These are phyloP conservation scores for Diuraphis noxia DNA, from an alignment of 1,140 invertebrate genomes.

Conservation along the genomic window DNA sequence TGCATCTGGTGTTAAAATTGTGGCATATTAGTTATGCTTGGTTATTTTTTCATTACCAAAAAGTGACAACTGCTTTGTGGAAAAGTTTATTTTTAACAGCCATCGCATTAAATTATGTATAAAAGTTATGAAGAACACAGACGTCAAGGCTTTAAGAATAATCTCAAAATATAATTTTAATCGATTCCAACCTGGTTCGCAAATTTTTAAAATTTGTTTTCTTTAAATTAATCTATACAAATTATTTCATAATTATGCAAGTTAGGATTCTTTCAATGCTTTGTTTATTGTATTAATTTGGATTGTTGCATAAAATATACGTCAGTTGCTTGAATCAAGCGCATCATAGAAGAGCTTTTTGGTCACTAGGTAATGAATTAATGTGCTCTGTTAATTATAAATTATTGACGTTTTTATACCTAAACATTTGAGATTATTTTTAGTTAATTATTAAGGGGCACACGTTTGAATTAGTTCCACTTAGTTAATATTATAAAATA, in stretches of 20 bases:
- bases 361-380: too few relatives aligned
- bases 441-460: not conserved
- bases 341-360: too few relatives aligned
- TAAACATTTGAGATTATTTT: not conserved
- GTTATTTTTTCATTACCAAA: not conserved
- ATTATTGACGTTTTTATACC: not conserved
- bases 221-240: not conserved
- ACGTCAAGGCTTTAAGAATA: not conserved
- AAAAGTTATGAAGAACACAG: not conserved
- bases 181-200: not conserved
- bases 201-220: not conserved
- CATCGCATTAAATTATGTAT: not conserved
- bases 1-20: slow-evolving; percentile 26
- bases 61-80: not conserved
- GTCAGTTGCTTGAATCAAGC: too few relatives aligned
- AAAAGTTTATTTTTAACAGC: slow-evolving; percentile 5
- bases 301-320: too few relatives aligned
- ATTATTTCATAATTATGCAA: not conserved
- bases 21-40: not conserved
- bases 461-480: too few relatives aligned
- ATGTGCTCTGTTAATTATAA: not conserved
- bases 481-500: not conserved
- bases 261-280: not conserved
- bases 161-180: not conserved
- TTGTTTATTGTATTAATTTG: not conserved